Conservation (phyloP, 2,113 vertebrate species). For the Struthio camelus region DNA sequence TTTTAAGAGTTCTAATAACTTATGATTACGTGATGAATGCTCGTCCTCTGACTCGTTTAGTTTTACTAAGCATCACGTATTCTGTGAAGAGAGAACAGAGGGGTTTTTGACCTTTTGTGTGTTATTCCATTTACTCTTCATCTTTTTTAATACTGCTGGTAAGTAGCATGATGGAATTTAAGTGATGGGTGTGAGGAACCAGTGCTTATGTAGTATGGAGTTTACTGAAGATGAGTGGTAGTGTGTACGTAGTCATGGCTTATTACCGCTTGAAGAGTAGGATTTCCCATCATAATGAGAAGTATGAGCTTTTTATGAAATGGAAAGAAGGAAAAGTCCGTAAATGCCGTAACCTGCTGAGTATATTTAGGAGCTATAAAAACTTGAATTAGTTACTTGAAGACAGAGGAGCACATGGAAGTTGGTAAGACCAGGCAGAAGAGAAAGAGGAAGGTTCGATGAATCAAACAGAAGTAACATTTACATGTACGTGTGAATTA, state of each 20-base stretch:
- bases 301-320: background rate
- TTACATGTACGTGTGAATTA: background rate
- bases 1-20: background rate
- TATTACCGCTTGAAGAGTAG: background rate
- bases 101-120: background rate
- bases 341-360: background rate
- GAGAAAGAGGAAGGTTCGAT: background rate
- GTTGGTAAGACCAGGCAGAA: background rate
- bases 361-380: background rate
- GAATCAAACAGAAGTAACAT: background rate
- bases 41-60: background rate
- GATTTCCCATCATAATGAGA: background rate
- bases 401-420: background rate
- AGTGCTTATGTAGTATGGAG: background rate
- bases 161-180: background rate
- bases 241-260: background rate
- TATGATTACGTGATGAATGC: background rate
- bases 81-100: background rate
- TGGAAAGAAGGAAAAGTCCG: background rate
- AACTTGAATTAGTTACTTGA: background rate
- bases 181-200: background rate
- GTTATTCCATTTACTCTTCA: background rate
- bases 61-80: background rate
- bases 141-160: background rate
- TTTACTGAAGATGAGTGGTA: background rate